Conservation (phyloP, 1,140 invertebrate genomes). For the Hylyphantes graminicola region DNA sequence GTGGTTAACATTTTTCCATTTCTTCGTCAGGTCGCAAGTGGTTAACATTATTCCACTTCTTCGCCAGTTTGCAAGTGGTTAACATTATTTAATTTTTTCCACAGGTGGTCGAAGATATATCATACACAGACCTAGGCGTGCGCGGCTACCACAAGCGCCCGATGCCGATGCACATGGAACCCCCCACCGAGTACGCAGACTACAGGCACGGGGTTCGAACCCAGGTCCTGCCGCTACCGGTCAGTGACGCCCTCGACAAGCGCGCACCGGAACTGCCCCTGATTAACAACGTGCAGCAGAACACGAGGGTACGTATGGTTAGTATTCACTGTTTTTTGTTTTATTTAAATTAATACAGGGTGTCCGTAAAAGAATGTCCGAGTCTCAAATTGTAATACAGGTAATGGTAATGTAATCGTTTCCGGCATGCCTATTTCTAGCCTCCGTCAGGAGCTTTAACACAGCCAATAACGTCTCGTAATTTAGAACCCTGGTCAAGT, state of each 20-base stretch:
- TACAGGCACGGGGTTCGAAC: slow-evolving; percentile 42
- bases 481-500: too few species aligned
- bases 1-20: too few species aligned
- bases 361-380: too few species aligned
- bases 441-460: too few species aligned
- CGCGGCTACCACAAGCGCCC: slow-evolving; percentile 45
- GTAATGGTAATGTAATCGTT: too few species aligned
- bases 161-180: slow-evolving; percentile 48
- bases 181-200: slow-evolving; percentile 52
- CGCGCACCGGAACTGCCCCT: slow-evolving; percentile 49
- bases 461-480: too few species aligned
- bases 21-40: too few species aligned
- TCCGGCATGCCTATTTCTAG: too few species aligned
- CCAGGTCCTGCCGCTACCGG: slow-evolving; percentile 45
- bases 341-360: too few species aligned
- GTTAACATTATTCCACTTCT: too few species aligned
- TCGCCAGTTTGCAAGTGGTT: too few species aligned
- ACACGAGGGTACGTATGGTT: slow-evolving; percentile 38
- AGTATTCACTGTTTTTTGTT: not conserved
- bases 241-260: slow-evolving; percentile 55
- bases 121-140: slow-evolving; percentile 41
- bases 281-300: slow-evolving; percentile 59
- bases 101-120: slow-evolving; percentile 49
- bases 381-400: too few species aligned
- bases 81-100: not conserved